Conservation (phyloP, 2,888 invertebrate species). For the Troides helena region DNA sequence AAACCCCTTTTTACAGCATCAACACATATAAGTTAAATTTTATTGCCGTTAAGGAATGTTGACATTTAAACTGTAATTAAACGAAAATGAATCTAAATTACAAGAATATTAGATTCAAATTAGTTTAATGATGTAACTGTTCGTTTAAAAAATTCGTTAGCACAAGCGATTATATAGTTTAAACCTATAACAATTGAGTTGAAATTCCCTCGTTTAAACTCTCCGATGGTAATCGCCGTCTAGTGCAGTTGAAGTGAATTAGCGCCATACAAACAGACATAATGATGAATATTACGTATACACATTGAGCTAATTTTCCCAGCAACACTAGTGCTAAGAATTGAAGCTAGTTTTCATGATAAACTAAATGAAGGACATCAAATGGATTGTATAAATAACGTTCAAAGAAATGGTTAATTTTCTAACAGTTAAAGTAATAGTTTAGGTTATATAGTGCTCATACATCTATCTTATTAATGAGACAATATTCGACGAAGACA, state of each 20-base stretch:
- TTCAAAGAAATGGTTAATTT: too few relatives aligned
- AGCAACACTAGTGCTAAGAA: too few relatives aligned
- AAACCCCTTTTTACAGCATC: slow-evolving; percentile 22
- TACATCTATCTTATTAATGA: too few relatives aligned
- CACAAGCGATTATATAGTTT: slow-evolving; percentile 1
- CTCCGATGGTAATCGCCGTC: slow-evolving; percentile 35
- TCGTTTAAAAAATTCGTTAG: neutral
- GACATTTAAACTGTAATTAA: slow-evolving; percentile 33
- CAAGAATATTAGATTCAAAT: slow-evolving; percentile 34
- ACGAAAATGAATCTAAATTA: slow-evolving; percentile 34
- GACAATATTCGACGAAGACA: too few relatives aligned
- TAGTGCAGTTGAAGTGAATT: slow-evolving; percentile 51
- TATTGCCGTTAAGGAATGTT: slow-evolving; percentile 40
- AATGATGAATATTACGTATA: slow-evolving; percentile 59
- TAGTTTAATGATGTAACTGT: slow-evolving; percentile 28
- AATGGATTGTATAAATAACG: too few relatives aligned
- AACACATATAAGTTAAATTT: slow-evolving; percentile 34
- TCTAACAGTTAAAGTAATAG: too few relatives aligned
- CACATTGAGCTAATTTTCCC: neutral
- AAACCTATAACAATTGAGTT: neutral
- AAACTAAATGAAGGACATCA: too few relatives aligned
- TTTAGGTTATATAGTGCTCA: too few relatives aligned
- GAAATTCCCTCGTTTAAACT: slow-evolving; percentile 3
- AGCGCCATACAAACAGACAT: slow-evolving; percentile 59
- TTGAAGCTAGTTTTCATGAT: too few relatives aligned